Base-by-base conservation (phyloP, 2,113 vertebrate genomes). In the Urocitellus parryii region DNA sequence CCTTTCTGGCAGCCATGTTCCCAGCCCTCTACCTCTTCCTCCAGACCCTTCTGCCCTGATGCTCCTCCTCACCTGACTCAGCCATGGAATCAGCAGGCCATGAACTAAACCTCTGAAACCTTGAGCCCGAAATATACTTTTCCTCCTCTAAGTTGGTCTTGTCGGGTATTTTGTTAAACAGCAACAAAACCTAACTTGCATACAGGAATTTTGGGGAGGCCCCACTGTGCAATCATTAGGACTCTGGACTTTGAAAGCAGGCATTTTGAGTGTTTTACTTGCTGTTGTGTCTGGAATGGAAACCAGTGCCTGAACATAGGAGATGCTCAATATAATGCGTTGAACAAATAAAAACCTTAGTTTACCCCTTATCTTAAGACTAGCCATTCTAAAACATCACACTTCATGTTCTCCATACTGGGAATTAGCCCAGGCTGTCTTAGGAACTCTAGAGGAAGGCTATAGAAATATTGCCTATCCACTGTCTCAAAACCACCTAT, bases 331-430 rank as follows among this genome's bases (percentile, higher is more conserved):
- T 76, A 24, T 65, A 56, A 42, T 48, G 88, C 56, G 20, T 58
- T 76, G 17, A 85, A 70, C 51, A 84, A 88, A 81, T 85, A 29
- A 90, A 87, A 87, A 56, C 79, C 72, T 92, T 79, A 68, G 24
- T 37, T 63, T 78, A 45, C 39, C 10, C 7, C 7, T 86, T 73
- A 42, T 67, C 82, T 79, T 65, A 91, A 45, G 32, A 45, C 27
- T 70, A 53, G 29, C 18, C 39, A 39, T 90, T 90, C 58, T 79
- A 81, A 90, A 90, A 29, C 53, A 74, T 65, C 65, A 17, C 0
- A 68, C 63, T 61, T 73, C 2, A 1, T 51, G 32, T 73, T 78
- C 63, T 72, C 37, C 58, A 4, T 65, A 11, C 27, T 80, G 34
- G 42, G 53, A 42, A 81, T 56, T 58, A 88, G 56, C n/a, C 17